Evolutionary conservation across 2,113 vertebrate genomes (phyloP), one percentile per base, ranked within the genome.

Genomic region (Misgurnus mizolepis): DNA sequence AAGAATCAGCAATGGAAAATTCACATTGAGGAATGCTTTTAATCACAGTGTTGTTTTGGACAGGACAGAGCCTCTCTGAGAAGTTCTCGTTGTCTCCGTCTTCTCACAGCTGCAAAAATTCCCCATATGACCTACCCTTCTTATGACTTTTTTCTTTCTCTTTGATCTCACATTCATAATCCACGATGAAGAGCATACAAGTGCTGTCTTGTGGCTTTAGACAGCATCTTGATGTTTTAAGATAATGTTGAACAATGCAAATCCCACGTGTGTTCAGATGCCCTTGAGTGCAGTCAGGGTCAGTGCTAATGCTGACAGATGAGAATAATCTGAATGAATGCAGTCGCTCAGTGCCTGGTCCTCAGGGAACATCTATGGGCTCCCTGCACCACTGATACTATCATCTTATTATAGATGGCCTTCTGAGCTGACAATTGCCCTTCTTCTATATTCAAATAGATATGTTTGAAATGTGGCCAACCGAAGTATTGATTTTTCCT

Each of bases 261-360:
- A 47, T 15, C 9, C 50, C 47, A 50, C 39, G 49, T 56, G 39
- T 15, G 22, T 62, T 60, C 18, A 22, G 11, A 27, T 65, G 65
- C 55, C 71, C 78, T 79, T 79, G 56, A 49, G 12, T 67, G 53
- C 18, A 40, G 79, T 82, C 67, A 12, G 43, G 84, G 75, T 82
- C 68, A 81, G 43, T 22, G 53, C 64, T 84, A 72, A 81, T 78
- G 72, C 78, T 79, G 82, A 82, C 68, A 78, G 78, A 62, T 80
- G 80, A 67, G 72, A 65, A 39, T 7, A 12, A 12, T 49, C 70
- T 11, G 60, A 67, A 81, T 67, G 34, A 77, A 81, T 41, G 65
- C 62, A 22, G 73, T 17, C 39, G 39, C 40, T 45, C 27, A 55
- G 53, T 53, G n/a, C 22, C 40, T 64, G 34, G 55, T 72, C 56